phyloP scores from a whole-genome alignment of 2,797 vertebrate species.

The Thunnus albacares region DNA sequence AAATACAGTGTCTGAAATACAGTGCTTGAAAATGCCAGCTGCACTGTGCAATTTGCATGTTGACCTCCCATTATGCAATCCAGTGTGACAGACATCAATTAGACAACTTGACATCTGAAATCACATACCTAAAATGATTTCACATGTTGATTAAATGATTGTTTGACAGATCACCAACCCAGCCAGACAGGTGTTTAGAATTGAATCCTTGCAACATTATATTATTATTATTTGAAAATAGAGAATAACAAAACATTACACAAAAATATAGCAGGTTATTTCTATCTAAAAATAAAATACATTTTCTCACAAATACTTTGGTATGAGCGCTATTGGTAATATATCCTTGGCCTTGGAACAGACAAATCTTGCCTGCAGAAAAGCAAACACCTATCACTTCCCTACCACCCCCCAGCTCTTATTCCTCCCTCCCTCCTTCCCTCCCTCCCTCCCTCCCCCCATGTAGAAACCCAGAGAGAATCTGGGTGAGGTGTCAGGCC shows the following conservation, averaged over 20 bases:
- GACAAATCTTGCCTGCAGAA: conserved; percentile 62
- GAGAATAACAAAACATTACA: background rate
- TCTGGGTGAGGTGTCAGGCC: conserved; percentile 79
- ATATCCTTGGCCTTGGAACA: conserved; percentile 48
- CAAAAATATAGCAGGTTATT: conserved; percentile 12
- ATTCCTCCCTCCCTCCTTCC: conserved; percentile 39
- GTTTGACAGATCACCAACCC: background rate
- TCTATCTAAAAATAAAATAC: conserved; percentile 18
- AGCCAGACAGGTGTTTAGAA: background rate
- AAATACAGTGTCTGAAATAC: background rate
- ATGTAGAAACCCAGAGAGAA: conserved; percentile 72
- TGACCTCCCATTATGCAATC: background rate
- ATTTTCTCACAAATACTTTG: conserved; percentile 30
- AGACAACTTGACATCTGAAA: background rate
- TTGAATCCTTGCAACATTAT: background rate
- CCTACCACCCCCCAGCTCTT: conserved; percentile 59
- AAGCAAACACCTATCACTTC: conserved; percentile 74
- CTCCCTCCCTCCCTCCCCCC: conserved; percentile 40
- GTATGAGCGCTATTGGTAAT: conserved; percentile 4
- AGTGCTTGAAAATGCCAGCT: background rate
- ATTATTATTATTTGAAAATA: background rate
- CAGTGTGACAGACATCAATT: background rate
- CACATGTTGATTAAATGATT: background rate
- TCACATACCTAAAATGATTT: background rate
- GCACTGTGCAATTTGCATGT: background rate